Base-by-base conservation (phyloP, 2,797 vertebrate species). In the Pantherophis vulpinus region DNA sequence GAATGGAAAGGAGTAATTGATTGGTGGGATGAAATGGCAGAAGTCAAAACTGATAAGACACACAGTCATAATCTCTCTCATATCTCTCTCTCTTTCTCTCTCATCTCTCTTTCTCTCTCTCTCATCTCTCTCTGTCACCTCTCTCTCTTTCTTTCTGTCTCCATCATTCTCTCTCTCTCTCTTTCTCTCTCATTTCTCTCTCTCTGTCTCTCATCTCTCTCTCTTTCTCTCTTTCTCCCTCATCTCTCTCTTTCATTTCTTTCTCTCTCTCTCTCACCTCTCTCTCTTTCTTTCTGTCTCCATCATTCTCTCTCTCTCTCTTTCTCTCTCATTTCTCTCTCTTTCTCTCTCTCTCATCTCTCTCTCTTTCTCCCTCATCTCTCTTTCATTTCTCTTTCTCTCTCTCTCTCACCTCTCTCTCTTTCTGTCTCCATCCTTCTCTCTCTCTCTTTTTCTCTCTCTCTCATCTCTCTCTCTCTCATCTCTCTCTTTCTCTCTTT, bases 281-380 rank as follows among this genome's bases (percentile, higher is more conserved):
- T 9, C 74, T 51, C 23, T 10, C 5, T 47, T 3, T 4, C 42
- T 11, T 18, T 12, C 51, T 51, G 51, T 51, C 51, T 51, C 51
- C 51, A 51, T 51, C 8, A 1, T 51, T 51, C 51, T 51, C 25
- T n/a, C 23, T 42, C 37, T 5, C 37, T 2, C 2, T 54, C 14
- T 18, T 0, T 25, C 18, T 2, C 25, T 4, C 0, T 5, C 56
- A 2, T 5, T 3, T 11, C 37, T 23, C 18, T 14, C 7, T 58
- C 56, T 6, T 4, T 79, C 5, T 87, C 5, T 20, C 4, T n/a
- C 12, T 4, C 5, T 5, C 56, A 2, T 5, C 14, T 11, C 37
- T 23, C 18, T 14, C 47, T 58, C 58, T 6, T 2, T 8, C 18
- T n/a, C 56, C 3, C 42, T 23, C 32, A 5, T 3, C 8, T 37